Conservation (phyloP, 2,797 vertebrate species). For the Danio aesculapii region DNA sequence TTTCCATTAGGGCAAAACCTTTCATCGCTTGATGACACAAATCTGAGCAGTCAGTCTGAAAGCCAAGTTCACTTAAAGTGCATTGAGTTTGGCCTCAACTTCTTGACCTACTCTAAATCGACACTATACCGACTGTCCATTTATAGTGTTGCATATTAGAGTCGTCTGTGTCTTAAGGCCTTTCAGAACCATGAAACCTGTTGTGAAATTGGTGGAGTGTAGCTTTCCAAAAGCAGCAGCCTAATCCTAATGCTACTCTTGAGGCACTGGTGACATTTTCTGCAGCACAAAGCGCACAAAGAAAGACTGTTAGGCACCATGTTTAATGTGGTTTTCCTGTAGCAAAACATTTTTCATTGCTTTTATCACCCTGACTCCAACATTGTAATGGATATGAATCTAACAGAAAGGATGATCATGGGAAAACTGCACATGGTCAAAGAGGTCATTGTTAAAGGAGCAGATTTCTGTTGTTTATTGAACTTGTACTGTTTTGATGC, state of each 20-base stretch:
- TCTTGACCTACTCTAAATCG: slow-evolving; percentile 2
- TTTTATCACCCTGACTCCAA: not conserved
- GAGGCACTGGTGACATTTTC: slow-evolving; percentile 14
- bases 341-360: not conserved
- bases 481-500: not conserved
- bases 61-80: slow-evolving; percentile 25
- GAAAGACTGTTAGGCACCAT: slow-evolving; percentile 6
- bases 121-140: not conserved
- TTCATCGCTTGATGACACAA: slow-evolving; percentile 14
- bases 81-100: slow-evolving; percentile 13
- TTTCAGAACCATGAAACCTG: slow-evolving; percentile 14
- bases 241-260: not conserved
- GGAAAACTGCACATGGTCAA: not conserved
- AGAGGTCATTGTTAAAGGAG: not conserved
- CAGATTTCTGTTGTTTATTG: not conserved
- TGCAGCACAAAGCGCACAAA: slow-evolving; percentile 9
- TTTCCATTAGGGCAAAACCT: slow-evolving; percentile 36
- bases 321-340: not conserved
- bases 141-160: not conserved
- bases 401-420: not conserved
- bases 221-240: not conserved
- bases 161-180: not conserved
- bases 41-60: slow-evolving; percentile 17
- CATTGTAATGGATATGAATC: not conserved
- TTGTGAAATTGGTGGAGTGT: slow-evolving; percentile 7